phyloP scores from a whole-genome alignment of 2,113 vertebrate genomes.

The Tyrannus savana region DNA sequence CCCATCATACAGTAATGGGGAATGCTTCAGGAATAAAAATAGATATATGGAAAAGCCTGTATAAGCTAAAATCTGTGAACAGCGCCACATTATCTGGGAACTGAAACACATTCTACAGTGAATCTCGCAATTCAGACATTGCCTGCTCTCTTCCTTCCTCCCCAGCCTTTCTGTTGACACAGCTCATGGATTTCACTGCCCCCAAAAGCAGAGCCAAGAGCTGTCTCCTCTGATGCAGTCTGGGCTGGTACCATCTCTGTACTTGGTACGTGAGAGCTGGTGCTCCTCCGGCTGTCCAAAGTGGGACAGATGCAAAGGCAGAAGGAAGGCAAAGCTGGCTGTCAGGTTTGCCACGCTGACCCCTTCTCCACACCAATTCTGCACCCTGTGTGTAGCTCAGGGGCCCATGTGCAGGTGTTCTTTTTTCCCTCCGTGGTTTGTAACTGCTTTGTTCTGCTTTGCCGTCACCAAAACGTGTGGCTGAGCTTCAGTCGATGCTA shows the following conservation, averaged over 20 bases:
- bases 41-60: slow-evolving; percentile 34
- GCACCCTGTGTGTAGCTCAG: fast-evolving
- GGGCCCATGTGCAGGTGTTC: fast-evolving
- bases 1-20: neutral
- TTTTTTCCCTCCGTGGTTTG: neutral
- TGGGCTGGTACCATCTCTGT: fast-evolving
- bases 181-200: neutral
- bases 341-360: neutral
- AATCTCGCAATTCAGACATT: neutral
- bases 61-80: slow-evolving; percentile 51
- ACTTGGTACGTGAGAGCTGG: neutral
- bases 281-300: neutral
- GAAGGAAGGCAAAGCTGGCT: neutral
- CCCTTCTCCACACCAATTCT: neutral
- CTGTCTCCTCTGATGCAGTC: neutral
- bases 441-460: neutral
- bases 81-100: neutral
- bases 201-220: neutral
- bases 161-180: neutral
- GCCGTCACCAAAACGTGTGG: fast-evolving
- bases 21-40: slow-evolving; percentile 43
- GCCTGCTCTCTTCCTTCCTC: neutral
- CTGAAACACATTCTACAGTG: neutral
- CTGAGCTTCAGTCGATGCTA: neutral
- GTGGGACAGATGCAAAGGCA: neutral